These are phyloP conservation scores for Mactromeris polynyma DNA, from an alignment of 2,888 invertebrate genomes.

Conservation along the genomic window DNA sequence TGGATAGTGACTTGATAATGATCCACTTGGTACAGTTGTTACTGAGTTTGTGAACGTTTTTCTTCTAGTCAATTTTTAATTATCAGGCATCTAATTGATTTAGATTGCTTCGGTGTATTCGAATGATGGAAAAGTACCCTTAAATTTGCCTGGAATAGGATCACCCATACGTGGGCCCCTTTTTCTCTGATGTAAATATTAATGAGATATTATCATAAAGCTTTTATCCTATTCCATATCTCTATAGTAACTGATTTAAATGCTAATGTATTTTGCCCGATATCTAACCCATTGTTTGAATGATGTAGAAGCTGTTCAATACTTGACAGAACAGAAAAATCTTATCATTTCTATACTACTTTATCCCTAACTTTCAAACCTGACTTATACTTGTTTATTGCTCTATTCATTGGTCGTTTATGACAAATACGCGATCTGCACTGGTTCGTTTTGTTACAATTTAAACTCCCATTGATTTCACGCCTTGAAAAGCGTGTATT, in stretches of 20 bases:
- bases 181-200: slow-evolving; percentile 65
- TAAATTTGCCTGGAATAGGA: neutral
- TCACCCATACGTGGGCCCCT: slow-evolving; percentile 32
- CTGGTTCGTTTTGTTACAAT: slow-evolving; percentile 66
- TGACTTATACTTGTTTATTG: slow-evolving; percentile 35
- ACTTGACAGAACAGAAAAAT: slow-evolving; percentile 15
- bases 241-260: slow-evolving; percentile 73
- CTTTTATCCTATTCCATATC: slow-evolving; percentile 58
- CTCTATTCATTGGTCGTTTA: slow-evolving; percentile 45
- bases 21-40: neutral
- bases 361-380: slow-evolving; percentile 35
- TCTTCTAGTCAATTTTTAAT: neutral
- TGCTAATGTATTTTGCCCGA: slow-evolving; percentile 70
- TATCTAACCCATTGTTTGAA: slow-evolving; percentile 67
- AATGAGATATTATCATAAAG: slow-evolving; percentile 60
- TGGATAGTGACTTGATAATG: neutral
- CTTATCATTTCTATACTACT: slow-evolving; percentile 40
- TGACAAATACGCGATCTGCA: slow-evolving; percentile 33
- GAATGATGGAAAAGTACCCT: neutral
- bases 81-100: neutral
- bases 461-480: slow-evolving; percentile 72
- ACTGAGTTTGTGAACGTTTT: neutral
- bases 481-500: slow-evolving; percentile 52
- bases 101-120: neutral
- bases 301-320: slow-evolving; percentile 63